Evolutionary conservation across 2,797 vertebrate species (phyloP), one percentile per base, ranked within the genome.

Genomic region (Petrocephalus schoutedeni): DNA sequence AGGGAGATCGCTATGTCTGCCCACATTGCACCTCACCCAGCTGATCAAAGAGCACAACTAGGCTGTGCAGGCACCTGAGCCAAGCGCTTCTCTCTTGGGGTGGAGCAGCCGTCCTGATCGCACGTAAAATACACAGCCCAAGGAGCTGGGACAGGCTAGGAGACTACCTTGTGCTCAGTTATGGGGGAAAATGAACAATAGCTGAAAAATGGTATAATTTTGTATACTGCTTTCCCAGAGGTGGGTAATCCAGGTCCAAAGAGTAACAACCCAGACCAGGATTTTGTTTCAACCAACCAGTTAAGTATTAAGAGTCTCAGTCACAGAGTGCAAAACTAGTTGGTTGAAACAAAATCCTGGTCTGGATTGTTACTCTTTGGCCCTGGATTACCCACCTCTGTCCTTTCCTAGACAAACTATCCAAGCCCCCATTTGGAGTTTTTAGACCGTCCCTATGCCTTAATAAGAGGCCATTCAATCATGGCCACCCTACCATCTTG

Each of bases 121-220:
- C 87, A 91, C 88, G 87, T 91, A 90, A 91, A 89, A 87, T 53
- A 7, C 53, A 45, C 23, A 32, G 28, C 86, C 49, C 57, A 80
- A 83, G 89, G 88, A 88, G 32, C 57, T n/a, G 58, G 89, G 61
- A 88, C 91, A 91, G 87, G 10, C 71, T 88, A 88, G 87, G 71
- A 88, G 92, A 87, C 89, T 91, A 91, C 91, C 32, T 32, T 0
- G 89, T 92, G 87, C 89, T 91, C 92, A 91, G 93, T 94, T 93
- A 93, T 91, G 91, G 88, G 87, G 12, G 89, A 59, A 89, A 87
- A 86, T 90, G 54, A 56, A 53, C 56, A 45, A 64, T 67, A 36
- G 88, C 32, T 36, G 14, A 88, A 74, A 41, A 36, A 59, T 45
- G 21, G 12, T 8, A 45, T 86, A 57, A 59, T 64, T 56, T 74